Percentiles rank a stretch among this genome's conserved stretches.
Evolutionary conservation across 1,140 invertebrate genomes (phyloP).

Genomic region (Heliconius hewitsoni): DNA sequence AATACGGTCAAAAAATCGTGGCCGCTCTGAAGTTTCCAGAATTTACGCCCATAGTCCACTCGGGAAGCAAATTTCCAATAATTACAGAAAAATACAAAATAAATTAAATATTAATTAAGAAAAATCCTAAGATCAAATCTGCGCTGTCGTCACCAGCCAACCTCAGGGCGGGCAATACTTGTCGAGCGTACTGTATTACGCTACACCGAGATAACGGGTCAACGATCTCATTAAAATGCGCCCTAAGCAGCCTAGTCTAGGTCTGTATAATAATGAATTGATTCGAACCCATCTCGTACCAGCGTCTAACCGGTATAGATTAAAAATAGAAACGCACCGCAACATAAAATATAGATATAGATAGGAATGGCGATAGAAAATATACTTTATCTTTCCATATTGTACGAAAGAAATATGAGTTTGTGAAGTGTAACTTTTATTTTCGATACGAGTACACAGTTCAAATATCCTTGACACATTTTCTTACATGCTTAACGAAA

Average conservation of each 20-base stretch:
- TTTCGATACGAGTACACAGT: background rate
- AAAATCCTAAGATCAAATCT: too few relatives aligned
- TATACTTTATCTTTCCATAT: background rate
- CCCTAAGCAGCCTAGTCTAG: slow-evolving; percentile 29
- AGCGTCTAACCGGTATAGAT: slow-evolving; percentile 6
- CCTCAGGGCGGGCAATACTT: too few relatives aligned
- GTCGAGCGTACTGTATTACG: background rate
- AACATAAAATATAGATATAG: background rate
- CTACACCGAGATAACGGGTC: slow-evolving; percentile 28
- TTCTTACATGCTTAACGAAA: background rate
- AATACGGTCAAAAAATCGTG: too few relatives aligned
- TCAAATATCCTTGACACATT: background rate
- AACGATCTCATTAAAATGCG: slow-evolving; percentile 38
- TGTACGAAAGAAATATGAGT: background rate
- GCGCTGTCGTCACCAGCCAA: too few relatives aligned
- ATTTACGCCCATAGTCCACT: too few relatives aligned
- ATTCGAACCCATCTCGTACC: slow-evolving; percentile 12
- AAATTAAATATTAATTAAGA: too few relatives aligned
- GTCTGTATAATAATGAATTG: slow-evolving; percentile 19
- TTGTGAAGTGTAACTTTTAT: background rate
- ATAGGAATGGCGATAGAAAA: background rate
- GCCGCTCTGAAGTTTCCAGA: too few relatives aligned
- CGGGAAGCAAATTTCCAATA: too few relatives aligned
- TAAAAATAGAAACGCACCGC: slow-evolving; percentile 28
- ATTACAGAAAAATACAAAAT: too few relatives aligned